Percentiles rank a stretch among this genome's conserved stretches.
Conservation (phyloP, 2,888 invertebrate genomes). For the Prosopocoilus inquinatus region DNA sequence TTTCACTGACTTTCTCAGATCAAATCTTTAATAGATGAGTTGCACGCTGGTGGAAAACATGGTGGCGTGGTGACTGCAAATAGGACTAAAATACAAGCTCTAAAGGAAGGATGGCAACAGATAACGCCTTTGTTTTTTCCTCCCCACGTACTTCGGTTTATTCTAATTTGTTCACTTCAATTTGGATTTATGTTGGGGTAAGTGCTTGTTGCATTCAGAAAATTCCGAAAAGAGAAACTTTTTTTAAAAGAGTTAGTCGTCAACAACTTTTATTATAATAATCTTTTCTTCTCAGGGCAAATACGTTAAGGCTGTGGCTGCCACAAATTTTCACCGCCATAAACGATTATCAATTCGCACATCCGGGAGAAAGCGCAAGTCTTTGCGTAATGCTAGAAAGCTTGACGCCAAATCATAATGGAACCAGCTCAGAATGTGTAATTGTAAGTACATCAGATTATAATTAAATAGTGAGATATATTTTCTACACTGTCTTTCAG, state of each 20-base stretch:
- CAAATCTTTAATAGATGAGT: constrained; percentile 44
- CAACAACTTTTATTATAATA: not conserved
- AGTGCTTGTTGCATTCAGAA: too few relatives aligned
- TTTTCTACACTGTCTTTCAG: constrained; percentile 26
- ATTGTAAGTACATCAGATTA: constrained; percentile 35
- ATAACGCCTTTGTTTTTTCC: constrained; percentile 64
- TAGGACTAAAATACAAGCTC: constrained; percentile 48
- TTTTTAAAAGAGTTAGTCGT: not conserved
- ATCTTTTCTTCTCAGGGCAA: constrained; percentile 49
- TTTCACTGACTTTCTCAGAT: constrained; percentile 38
- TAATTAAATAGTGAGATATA: constrained; percentile 10
- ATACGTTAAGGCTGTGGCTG: constrained; percentile 82
- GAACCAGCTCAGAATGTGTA: constrained; percentile 36
- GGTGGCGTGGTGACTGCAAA: constrained; percentile 10
- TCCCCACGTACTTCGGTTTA: constrained; percentile 60
- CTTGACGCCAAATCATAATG: constrained; percentile 35
- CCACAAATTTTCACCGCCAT: constrained; percentile 81
- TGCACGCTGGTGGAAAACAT: constrained; percentile 8
- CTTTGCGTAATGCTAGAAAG: constrained; percentile 56
- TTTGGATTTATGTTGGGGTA: constrained; percentile 67
- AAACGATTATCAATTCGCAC: constrained; percentile 41
- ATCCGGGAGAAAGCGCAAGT: constrained; percentile 42
- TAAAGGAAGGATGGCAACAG: constrained; percentile 62
- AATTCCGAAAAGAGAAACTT: not conserved
- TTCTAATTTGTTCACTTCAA: constrained; percentile 64